phyloP scores from a whole-genome alignment of 2,888 invertebrate species.

The Muschampia plurimacula region DNA sequence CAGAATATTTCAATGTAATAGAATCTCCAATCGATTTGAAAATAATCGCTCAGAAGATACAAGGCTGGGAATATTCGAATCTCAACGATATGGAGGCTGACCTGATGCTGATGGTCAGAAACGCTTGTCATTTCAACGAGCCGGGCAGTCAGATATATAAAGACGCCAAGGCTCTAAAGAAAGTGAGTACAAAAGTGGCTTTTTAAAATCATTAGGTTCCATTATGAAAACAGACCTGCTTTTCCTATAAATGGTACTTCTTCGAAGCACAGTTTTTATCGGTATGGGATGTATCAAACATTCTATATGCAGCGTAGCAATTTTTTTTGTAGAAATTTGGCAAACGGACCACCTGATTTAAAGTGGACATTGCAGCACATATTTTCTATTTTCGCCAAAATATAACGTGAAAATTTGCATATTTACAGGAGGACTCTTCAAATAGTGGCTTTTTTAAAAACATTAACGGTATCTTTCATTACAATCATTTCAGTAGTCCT shows the following conservation, averaged over 20 bases:
- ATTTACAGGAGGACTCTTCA: too few relatives aligned
- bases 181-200: conserved; percentile 80
- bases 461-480: too few relatives aligned
- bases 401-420: too few relatives aligned
- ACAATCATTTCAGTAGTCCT: too few relatives aligned
- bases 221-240: too few relatives aligned
- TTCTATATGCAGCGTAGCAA: too few relatives aligned
- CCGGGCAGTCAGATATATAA: conserved; percentile 98
- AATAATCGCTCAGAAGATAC: conserved; percentile 96
- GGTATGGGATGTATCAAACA: neutral
- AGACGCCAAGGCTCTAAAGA: conserved; percentile 95
- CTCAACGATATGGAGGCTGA: conserved; percentile 96
- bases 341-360: neutral
- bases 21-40: conserved; percentile 97
- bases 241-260: neutral
- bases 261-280: neutral
- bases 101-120: conserved; percentile 95
- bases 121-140: conserved; percentile 98
- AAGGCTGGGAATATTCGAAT: conserved; percentile 91
- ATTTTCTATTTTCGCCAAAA: too few relatives aligned
- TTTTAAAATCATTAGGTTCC: neutral
- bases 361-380: neutral
- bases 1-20: conserved; percentile 97
- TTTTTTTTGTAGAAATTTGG: neutral
- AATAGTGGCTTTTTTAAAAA: too few relatives aligned